A percentile compares a stretch with the other conserved stretches of the same genome.
These are phyloP conservation scores for Apis florea DNA, from an alignment of 1,140 invertebrate genomes.

Conservation along the genomic window DNA sequence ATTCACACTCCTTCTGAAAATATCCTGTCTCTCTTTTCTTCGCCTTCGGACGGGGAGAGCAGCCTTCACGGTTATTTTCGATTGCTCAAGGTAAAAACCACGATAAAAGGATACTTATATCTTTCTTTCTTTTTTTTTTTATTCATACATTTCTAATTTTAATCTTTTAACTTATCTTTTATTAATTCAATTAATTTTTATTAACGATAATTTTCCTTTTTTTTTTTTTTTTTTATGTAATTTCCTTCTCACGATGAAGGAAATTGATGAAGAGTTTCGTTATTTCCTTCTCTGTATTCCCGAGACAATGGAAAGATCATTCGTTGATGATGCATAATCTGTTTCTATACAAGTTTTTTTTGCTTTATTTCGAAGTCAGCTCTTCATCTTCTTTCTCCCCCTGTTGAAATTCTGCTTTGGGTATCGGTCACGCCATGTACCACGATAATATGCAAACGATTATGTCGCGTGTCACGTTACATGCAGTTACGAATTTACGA, in stretches of 20 bases:
- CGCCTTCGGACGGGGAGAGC: neutral
- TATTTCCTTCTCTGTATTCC: neutral
- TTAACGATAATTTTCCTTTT: neutral
- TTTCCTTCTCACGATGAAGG: neutral
- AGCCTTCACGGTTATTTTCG: slow-evolving; percentile 20
- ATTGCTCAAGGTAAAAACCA: neutral
- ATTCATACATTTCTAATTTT: neutral
- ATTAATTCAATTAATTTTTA: neutral
- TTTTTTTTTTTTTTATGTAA: neutral
- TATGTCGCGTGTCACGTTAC: slow-evolving; percentile 37
- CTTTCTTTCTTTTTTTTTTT: neutral
- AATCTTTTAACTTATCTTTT: neutral
- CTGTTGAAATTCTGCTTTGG: neutral
- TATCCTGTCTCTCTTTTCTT: neutral
- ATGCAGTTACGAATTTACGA: slow-evolving; percentile 32
- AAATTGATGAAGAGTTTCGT: neutral
- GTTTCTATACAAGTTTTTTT: neutral
- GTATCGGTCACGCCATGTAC: neutral
- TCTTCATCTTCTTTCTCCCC: neutral
- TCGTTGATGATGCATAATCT: too few species aligned
- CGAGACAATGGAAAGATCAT: neutral
- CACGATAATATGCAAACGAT: slow-evolving; percentile 37
- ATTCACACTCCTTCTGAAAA: slow-evolving; percentile 35
- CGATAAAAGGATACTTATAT: too few species aligned
- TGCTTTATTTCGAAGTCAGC: neutral